A percentile compares a stretch with the other conserved stretches of the same genome.
Conservation (phyloP, 2,888 invertebrate species). For the Dicyrtoma fusca region DNA sequence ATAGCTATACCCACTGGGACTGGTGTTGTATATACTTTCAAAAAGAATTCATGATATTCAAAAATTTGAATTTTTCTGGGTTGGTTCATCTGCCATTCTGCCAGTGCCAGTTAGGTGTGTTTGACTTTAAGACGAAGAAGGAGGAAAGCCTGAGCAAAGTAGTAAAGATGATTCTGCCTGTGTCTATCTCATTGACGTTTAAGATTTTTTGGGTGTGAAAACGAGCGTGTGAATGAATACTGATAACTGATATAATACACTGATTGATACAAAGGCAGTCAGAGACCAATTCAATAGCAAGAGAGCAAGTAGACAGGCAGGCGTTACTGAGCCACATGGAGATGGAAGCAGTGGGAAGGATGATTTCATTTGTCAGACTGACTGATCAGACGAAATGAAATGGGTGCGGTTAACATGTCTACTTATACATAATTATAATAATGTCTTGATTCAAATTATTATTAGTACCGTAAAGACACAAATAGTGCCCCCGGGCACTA, state of each 20-base stretch:
- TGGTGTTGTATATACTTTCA: too few species aligned
- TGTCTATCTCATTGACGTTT: not conserved
- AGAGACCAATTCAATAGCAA: not conserved
- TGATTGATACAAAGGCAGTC: constrained; percentile 6
- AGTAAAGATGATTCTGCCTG: too few species aligned
- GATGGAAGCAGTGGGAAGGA: constrained; percentile 10
- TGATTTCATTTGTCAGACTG: constrained; percentile 41
- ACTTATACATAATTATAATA: not conserved
- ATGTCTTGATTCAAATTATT: too few species aligned
- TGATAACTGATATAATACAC: constrained; percentile 19
- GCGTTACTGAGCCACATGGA: too few species aligned
- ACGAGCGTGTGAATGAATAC: constrained; percentile 35
- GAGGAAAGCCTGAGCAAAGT: too few species aligned
- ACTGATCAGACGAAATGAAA: constrained; percentile 11
- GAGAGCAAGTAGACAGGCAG: not conserved
- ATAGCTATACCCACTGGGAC: not conserved
- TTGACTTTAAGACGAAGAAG: not conserved
- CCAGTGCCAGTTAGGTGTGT: not conserved
- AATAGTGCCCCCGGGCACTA: too few species aligned
- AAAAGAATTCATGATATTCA: constrained; percentile 17
- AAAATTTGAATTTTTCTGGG: constrained; percentile 13
- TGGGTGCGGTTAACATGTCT: constrained; percentile 19
- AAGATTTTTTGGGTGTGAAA: constrained; percentile 34
- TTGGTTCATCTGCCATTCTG: not conserved
- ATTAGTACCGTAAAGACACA: too few species aligned